Base-by-base conservation (phyloP, 2,888 invertebrate species). In the Arrhopalites spinosus region DNA sequence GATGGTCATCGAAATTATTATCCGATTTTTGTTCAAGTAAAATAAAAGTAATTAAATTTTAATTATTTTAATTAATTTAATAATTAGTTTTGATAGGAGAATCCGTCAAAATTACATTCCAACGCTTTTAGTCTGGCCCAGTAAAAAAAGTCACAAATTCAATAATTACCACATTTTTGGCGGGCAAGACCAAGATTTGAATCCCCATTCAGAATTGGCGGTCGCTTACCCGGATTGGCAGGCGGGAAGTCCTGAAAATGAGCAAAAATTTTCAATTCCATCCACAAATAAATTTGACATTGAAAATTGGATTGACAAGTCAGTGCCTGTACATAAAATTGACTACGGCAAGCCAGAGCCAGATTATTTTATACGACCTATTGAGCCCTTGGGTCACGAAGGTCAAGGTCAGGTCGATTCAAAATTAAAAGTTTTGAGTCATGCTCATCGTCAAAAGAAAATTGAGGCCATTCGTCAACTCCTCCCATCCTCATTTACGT, bases 91-190 rank as follows among this genome's bases (percentile, higher is more conserved):
- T n/a, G n/a, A 53, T 17, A 53, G 53, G 59, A 59, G 59, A 13
- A 59, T 59, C 11, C 20, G 25, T 20, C 43, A 11, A 11, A 43
- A 23, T 5, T 5, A 20, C 20, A 23, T 66, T 11, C 66, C 66
- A n/a, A 68, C 74, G 2, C 8, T 74, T 1, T 2, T 74, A 1
- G 45, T 68, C 36, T 66, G 56, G 45, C 56, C 30, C 20, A 29
- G 67, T 11, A 50, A 45, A 50, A 5, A 53, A 27, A 29, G 29
- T 11, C 23, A 27, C 13, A 30, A 17, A 1, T 47, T 45, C 17
- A 36, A 30, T 8, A 73, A 73, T 30, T 64, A 53, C 7, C 67
- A 73, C 7, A 64, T 73, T 13, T 73, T 73, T 73, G 73, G 73
- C 1, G 11, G 20, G 1, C 47, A 29, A 13, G 73, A 73, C 29